phyloP scores from a whole-genome alignment of 30 jellyfish, hydroid and myxozoan genomes.

The Clytia hemisphaerica region DNA sequence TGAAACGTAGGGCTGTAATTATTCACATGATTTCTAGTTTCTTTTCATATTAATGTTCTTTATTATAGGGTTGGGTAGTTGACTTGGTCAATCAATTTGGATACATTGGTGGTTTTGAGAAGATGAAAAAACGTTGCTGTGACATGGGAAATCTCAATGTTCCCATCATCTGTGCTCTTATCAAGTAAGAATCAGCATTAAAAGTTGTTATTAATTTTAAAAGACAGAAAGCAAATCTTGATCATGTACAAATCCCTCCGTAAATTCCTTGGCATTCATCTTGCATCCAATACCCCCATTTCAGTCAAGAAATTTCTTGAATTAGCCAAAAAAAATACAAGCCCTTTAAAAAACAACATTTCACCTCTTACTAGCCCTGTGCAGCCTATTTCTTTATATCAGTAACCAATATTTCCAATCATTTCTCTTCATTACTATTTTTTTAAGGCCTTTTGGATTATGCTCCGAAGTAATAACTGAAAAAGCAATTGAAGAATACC shows the following conservation, averaged over 20 bases:
- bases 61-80: conserved; percentile 90
- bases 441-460: conserved; percentile 86
- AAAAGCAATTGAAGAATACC: conserved; percentile 60
- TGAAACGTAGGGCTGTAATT: not conserved
- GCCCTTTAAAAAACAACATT: no score
- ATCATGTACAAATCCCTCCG: no score
- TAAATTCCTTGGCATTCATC: no score
- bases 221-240: no score
- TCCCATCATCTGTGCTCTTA: conserved; percentile 83
- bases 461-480: conserved; percentile 86
- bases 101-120: conserved; percentile 78
- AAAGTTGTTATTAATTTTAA: no score
- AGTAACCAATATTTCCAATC: not conserved
- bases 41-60: not conserved
- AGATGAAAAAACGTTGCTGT: conserved; percentile 64
- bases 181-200: conserved; percentile 39
- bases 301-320: not conserved
- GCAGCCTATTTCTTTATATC: not conserved
- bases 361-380: not conserved
- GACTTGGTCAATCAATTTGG: conserved; percentile 86
- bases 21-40: not conserved
- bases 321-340: no score
- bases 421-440: not conserved
- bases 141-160: conserved; percentile 74
- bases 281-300: no score